Base-by-base conservation (phyloP, 2,797 vertebrate genomes). In the Manis crassicaudata region DNA sequence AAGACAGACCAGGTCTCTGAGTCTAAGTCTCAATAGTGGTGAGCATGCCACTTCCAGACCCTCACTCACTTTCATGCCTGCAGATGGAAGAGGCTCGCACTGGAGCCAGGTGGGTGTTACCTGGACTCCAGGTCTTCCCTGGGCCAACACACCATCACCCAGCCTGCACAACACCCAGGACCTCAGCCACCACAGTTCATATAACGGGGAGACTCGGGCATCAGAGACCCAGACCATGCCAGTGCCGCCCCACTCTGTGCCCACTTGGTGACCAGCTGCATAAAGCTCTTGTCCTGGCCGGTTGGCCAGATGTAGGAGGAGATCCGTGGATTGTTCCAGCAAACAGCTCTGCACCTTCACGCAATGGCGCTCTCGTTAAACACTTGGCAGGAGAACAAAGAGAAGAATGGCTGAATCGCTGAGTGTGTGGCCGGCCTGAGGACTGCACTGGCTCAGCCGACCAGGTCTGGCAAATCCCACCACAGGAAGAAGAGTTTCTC, bases 321-420 rank as follows among this genome's bases (percentile, higher is more conserved):
- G 50, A 16, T 3, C 43, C 63, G 62, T 3, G 27, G 13, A 3
- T 54, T 10, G 1, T 63, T 20, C 35, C 13, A 14, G 40, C 72
- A 6, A 11, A 54, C 4, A 43, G 7, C 62, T 17, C 9, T n/a
- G 46, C 20, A 27, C 32, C 14, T 32, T 10, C 73, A 4, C 0
- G 0, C 2, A 2, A 50, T 9, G 4, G 82, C 46, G 13, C 65
- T 4, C 65, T 18, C 81, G 5, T 7, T 1, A 3, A 5, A 62
- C 0, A 12, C 54, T 2, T 5, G 29, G 58, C 1, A 4, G 32
- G 35, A 9, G 43, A 27, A 25, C 1, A 6, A 67, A 3, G 0
- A 18, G 32, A 14, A 0, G 1, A 3, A 3, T 0, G 18, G 5
- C 16, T 7, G 4, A 11, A 14, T n/a, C 29, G 25, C 5, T 0